Percentiles rank a stretch among this genome's conserved stretches.
These are phyloP conservation scores for Chrosomus eos DNA, from an alignment of 2,797 vertebrate species.

Conservation along the genomic window DNA sequence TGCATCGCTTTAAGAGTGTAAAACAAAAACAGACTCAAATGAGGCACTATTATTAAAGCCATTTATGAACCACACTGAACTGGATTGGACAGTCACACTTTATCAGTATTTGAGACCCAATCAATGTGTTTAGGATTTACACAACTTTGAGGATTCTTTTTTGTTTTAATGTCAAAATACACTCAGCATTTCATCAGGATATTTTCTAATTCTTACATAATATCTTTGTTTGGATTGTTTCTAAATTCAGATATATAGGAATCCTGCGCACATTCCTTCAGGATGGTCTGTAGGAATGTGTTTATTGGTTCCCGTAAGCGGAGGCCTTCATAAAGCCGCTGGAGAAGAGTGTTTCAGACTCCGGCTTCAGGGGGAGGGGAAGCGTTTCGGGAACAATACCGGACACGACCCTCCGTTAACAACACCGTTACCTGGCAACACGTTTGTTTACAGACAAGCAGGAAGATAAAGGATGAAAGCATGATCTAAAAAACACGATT, in stretches of 20 bases:
- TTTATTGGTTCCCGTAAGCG: constrained; percentile 13
- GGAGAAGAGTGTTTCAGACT: constrained; percentile 2
- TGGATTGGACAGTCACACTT: not conserved
- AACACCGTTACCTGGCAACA: constrained; percentile 45
- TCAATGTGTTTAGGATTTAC: not conserved
- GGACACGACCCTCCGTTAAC: constrained; percentile 45
- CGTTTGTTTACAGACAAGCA: constrained; percentile 56
- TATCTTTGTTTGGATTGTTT: too few species aligned
- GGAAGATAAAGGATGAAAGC: constrained; percentile 23
- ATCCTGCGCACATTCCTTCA: not conserved
- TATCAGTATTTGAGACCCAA: not conserved
- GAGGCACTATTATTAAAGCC: too few species aligned
- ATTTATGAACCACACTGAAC: not conserved
- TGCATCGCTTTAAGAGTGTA: not conserved
- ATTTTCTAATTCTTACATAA: not conserved
- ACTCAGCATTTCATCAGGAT: not conserved
- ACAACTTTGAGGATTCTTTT: not conserved
- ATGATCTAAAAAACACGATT: not conserved
- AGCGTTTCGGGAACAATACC: constrained; percentile 52
- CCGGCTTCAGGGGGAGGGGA: not conserved
- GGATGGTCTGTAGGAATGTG: constrained; percentile 1
- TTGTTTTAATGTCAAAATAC: too few species aligned
- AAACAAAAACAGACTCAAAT: not conserved
- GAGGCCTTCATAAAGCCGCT: constrained; percentile 3
- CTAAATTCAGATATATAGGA: not conserved